Evolutionary conservation across 2,797 vertebrate species (phyloP).

Genomic region (Gastrophryne carolinensis): DNA sequence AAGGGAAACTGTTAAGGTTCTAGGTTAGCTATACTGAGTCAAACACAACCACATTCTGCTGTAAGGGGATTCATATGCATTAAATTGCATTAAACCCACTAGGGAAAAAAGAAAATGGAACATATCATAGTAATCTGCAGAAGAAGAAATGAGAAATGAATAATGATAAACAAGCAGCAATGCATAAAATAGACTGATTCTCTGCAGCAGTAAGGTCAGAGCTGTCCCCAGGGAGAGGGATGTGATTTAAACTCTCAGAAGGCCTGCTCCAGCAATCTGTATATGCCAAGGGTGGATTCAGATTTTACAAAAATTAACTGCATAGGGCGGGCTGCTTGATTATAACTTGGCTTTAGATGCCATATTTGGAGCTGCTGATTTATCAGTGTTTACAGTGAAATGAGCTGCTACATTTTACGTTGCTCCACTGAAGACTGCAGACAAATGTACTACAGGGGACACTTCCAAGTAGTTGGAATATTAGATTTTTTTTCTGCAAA

Average conservation of each 20-base stretch:
- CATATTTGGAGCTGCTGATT: background rate
- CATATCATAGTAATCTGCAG: conserved; percentile 19
- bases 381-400: conserved; percentile 3
- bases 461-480: background rate
- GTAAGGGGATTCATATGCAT: background rate
- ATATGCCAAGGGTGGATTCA: background rate
- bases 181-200: conserved; percentile 42
- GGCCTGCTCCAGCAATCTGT: conserved; percentile 35
- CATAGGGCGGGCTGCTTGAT: background rate
- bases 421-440: background rate
- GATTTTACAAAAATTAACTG: conserved; percentile 24
- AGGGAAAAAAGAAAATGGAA: conserved; percentile 3
- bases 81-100: conserved; percentile 26
- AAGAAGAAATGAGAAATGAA: conserved; percentile 26
- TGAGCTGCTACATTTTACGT: background rate
- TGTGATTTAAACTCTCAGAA: conserved; percentile 42
- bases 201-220: conserved; percentile 36
- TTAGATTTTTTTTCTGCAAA: too few relatives aligned
- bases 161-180: conserved; percentile 41
- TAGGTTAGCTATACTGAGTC: too few relatives aligned
- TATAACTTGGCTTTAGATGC: conserved; percentile 9
- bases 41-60: background rate
- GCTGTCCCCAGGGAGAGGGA: conserved; percentile 23
- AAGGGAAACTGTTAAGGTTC: too few relatives aligned
- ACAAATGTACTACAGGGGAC: background rate